These are phyloP conservation scores for Eriocheir sinensis DNA, from an alignment of 1,140 invertebrate species.

Conservation along the genomic window DNA sequence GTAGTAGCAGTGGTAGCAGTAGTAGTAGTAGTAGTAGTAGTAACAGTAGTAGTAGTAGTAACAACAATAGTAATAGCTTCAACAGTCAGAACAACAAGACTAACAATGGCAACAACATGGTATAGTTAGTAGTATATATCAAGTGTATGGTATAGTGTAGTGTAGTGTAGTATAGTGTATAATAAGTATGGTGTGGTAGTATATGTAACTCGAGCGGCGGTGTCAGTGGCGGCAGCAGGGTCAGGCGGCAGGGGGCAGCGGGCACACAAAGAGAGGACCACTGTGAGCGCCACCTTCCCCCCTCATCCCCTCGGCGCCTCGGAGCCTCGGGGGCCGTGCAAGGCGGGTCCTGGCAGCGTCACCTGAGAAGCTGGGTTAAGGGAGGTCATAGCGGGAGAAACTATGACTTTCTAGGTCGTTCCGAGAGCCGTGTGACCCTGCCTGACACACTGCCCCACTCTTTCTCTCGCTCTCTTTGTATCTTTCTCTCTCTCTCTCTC, in stretches of 20 bases:
- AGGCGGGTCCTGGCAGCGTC: neutral
- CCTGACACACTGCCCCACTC: neutral
- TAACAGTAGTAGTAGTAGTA: no score
- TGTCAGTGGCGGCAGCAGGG: neutral
- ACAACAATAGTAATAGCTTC: neutral
- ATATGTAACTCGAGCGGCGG: neutral
- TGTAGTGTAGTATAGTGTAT: neutral
- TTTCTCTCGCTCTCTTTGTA: neutral
- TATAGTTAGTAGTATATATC: no score
- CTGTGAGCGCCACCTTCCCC: no score
- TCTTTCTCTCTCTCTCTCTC: constrained; percentile 23
- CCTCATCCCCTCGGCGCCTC: no score
- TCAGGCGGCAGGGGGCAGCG: neutral
- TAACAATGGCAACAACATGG: neutral
- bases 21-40: no score
- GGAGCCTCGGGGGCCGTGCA: no score
- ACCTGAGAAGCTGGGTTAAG: neutral
- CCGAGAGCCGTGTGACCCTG: neutral
- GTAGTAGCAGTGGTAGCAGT: no score
- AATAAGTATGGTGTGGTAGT: neutral
- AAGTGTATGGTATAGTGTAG: neutral
- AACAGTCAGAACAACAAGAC: neutral
- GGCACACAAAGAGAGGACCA: neutral
- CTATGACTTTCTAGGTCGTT: neutral
- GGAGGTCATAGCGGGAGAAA: neutral